Evolutionary conservation across 2,113 vertebrate species (phyloP).

Genomic region (Ellobius talpinus): DNA sequence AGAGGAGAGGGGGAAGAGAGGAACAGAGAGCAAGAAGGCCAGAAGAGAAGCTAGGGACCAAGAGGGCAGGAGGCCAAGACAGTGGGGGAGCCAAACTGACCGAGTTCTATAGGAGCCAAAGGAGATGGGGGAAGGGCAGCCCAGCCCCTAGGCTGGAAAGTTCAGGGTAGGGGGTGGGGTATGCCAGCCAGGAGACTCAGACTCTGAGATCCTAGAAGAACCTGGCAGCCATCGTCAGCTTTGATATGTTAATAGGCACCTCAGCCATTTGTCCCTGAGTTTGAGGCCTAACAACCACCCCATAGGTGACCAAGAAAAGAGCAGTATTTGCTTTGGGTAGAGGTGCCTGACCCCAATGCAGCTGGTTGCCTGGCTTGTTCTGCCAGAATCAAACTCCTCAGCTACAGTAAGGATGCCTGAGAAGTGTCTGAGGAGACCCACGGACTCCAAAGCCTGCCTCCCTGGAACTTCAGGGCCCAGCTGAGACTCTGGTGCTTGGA

Average conservation of each 20-base stretch:
- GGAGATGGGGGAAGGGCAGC: background rate
- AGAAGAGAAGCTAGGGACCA: background rate
- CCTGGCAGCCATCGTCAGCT: background rate
- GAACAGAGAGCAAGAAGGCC: background rate
- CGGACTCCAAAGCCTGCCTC: background rate
- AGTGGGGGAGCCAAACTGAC: background rate
- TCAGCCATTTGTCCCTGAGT: background rate
- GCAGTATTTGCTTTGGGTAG: background rate
- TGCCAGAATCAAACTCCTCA: background rate
- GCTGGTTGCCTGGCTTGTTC: background rate
- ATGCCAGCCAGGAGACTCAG: background rate
- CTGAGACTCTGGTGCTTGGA: background rate
- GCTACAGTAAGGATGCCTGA: background rate
- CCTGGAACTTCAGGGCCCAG: background rate
- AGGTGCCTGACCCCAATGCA: background rate
- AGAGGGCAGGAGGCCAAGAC: background rate
- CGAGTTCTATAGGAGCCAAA: background rate
- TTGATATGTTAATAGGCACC: background rate
- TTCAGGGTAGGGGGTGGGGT: background rate
- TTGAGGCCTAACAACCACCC: background rate
- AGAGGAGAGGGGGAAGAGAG: background rate
- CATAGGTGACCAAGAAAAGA: background rate
- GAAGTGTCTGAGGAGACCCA: background rate
- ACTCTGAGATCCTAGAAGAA: background rate
- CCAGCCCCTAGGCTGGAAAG: background rate